Conservation (phyloP, 2,888 invertebrate species). For the Tenthredo notha region DNA sequence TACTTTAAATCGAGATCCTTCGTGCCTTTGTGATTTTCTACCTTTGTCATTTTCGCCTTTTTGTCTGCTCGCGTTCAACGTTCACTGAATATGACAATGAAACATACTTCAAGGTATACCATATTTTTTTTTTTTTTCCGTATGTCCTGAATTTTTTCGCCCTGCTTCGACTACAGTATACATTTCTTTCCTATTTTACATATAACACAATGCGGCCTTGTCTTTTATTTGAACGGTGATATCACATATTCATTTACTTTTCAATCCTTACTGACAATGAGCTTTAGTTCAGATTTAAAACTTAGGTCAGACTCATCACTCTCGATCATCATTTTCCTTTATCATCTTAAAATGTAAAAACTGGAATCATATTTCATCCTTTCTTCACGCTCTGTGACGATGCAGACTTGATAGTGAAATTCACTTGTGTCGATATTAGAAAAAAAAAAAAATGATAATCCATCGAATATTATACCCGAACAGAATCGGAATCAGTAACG, state of each 20-base stretch:
- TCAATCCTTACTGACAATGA: conserved; percentile 3
- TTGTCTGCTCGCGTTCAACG: neutral
- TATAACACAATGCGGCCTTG: neutral
- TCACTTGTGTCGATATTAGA: too few relatives aligned
- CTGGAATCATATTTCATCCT: too few relatives aligned
- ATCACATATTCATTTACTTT: neutral
- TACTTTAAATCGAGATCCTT: conserved; percentile 2
- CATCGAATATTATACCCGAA: too few relatives aligned
- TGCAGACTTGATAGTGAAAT: too few relatives aligned
- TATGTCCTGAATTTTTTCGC: neutral
- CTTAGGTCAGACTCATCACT: neutral
- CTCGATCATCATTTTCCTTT: neutral
- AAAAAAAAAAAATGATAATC: too few relatives aligned
- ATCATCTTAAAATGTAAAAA: neutral
- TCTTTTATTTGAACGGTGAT: neutral
- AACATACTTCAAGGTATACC: neutral
- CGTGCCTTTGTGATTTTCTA: neutral
- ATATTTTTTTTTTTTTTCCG: neutral
- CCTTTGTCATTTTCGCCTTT: neutral
- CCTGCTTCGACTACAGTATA: neutral
- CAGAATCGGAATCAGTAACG: too few relatives aligned
- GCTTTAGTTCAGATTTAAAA: neutral
- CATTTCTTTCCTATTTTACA: neutral
- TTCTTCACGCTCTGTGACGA: too few relatives aligned
- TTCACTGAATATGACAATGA: conserved; percentile 2